Conservation (phyloP, 2,888 invertebrate species). For the Girardia tigrina region DNA sequence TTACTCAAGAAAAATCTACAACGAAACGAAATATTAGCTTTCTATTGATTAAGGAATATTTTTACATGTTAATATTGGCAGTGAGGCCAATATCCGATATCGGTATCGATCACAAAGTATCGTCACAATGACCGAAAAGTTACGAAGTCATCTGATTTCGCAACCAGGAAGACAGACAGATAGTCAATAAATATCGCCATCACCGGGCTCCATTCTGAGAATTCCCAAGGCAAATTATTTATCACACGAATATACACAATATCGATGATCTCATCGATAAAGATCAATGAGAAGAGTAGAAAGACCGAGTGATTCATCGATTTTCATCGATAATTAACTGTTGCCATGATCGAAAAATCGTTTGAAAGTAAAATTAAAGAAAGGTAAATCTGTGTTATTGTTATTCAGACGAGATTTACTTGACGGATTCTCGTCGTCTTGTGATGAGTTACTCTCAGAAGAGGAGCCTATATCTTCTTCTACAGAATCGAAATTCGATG, state of each 20-base stretch:
- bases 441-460: slow-evolving; percentile 26
- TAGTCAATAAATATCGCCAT: background rate
- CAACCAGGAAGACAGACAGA: background rate
- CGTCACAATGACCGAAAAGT: background rate
- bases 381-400: slow-evolving; percentile 27
- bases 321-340: background rate
- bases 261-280: background rate
- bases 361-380: slow-evolving; percentile 36
- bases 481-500: slow-evolving; percentile 78
- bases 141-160: background rate
- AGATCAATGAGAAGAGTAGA: background rate
- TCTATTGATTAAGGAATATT: background rate
- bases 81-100: too few species aligned
- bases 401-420: background rate
- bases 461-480: slow-evolving; percentile 39
- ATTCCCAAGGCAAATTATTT: background rate
- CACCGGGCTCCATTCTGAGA: slow-evolving; percentile 2
- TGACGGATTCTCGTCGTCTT: slow-evolving; percentile 27
- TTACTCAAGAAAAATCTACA: background rate
- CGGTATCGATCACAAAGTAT: background rate
- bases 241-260: background rate
- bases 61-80: slow-evolving; percentile 12
- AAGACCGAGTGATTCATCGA: background rate
- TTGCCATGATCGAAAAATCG: slow-evolving; percentile 35
- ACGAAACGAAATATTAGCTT: background rate